Percentiles rank a stretch among this genome's conserved stretches.
Evolutionary conservation across 2,113 vertebrate species (phyloP).

Genomic region (Menidia beryllina): DNA sequence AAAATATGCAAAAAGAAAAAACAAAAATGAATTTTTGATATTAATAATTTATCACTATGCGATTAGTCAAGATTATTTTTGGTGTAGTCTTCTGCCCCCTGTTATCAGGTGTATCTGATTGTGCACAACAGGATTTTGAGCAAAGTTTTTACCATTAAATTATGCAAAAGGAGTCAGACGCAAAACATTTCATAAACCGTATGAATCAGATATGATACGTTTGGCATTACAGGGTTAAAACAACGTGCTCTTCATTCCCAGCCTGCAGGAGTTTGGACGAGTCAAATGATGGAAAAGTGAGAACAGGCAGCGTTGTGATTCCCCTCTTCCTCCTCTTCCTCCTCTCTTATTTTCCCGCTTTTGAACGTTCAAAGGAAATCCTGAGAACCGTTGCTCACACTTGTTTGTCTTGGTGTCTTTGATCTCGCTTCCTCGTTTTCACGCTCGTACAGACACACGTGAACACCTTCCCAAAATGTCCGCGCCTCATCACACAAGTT

Average conservation of each 20-base stretch:
- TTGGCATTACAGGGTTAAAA: no score
- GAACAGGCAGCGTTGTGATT: conserved; percentile 47
- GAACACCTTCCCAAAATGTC: conserved; percentile 20
- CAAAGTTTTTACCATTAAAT: no score
- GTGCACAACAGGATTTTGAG: no score
- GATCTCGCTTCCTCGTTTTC: conserved; percentile 22
- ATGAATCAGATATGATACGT: no score
- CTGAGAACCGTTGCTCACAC: conserved; percentile 32
- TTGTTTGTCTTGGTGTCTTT: conserved; percentile 52
- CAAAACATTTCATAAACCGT: no score
- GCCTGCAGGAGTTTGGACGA: conserved; percentile 20
- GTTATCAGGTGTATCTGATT: no score
- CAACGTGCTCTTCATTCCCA: not conserved
- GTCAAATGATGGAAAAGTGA: conserved; percentile 44
- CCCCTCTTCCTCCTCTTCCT: not conserved
- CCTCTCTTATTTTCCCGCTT: conserved; percentile 15
- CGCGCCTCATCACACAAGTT: not conserved
- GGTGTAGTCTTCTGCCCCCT: no score
- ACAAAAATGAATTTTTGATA: no score
- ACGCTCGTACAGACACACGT: not conserved
- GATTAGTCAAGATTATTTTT: no score
- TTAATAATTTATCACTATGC: no score
- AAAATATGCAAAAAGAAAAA: no score
- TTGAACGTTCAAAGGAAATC: conserved; percentile 58
- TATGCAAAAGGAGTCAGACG: no score